Percentiles rank a stretch among this genome's conserved stretches.
Conservation (phyloP, 2,113 vertebrate genomes). For the Polypterus bichir region DNA sequence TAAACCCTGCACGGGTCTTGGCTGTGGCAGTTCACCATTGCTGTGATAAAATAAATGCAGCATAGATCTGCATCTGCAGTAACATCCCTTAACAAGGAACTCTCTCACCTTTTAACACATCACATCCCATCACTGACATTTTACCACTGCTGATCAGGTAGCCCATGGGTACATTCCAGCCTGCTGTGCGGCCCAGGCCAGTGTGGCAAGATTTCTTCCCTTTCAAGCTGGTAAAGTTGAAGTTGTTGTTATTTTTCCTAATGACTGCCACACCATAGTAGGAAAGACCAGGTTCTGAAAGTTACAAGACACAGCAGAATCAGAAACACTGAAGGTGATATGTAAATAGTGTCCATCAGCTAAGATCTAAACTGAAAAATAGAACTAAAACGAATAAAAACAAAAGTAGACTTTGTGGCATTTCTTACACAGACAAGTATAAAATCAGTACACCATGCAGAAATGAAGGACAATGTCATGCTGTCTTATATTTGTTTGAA, state of each 20-base stretch:
- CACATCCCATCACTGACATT: slow-evolving; percentile 73
- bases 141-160: slow-evolving; percentile 66
- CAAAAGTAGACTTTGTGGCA: not conserved
- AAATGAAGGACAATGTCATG: too few relatives aligned
- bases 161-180: slow-evolving; percentile 83
- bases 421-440: not conserved
- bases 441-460: too few relatives aligned
- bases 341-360: not conserved
- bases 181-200: slow-evolving; percentile 65
- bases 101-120: slow-evolving; percentile 55
- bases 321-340: not conserved
- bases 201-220: slow-evolving; percentile 78
- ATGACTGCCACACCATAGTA: slow-evolving; percentile 85
- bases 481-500: too few relatives aligned
- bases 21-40: too few relatives aligned
- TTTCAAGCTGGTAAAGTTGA: slow-evolving; percentile 64
- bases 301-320: slow-evolving; percentile 1
- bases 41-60: too few relatives aligned
- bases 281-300: slow-evolving; percentile 43
- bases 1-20: too few relatives aligned
- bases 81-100: too few relatives aligned
- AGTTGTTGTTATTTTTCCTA: slow-evolving; percentile 36
- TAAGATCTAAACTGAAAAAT: not conserved
- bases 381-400: not conserved
- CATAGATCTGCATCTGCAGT: too few relatives aligned